phyloP scores from a whole-genome alignment of 2,797 vertebrate species.

The Emys orbicularis region DNA sequence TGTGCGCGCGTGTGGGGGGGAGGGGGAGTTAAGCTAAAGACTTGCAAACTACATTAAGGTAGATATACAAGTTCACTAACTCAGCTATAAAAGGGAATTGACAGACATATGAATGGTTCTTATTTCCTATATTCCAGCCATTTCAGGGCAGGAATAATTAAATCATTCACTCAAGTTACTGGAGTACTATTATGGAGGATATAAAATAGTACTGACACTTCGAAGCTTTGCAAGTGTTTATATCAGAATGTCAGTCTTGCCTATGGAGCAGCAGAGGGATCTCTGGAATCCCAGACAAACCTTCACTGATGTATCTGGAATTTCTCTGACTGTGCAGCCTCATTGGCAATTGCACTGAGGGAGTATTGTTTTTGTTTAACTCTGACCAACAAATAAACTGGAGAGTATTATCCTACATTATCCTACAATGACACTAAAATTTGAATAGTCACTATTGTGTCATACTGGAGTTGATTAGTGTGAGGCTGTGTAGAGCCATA shows the following conservation, averaged over 20 bases:
- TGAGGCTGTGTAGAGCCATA: not conserved
- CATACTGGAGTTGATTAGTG: not conserved
- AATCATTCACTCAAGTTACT: not conserved
- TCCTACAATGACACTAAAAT: not conserved
- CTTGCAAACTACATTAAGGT: not conserved
- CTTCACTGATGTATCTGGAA: not conserved
- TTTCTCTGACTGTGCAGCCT: not conserved
- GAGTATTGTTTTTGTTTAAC: not conserved
- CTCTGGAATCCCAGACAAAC: not conserved
- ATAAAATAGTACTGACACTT: not conserved
- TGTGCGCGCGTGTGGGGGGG: accelerated
- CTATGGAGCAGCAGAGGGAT: not conserved
- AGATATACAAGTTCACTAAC: not conserved
- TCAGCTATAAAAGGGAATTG: not conserved
- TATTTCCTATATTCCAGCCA: not conserved
- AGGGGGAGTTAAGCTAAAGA: not conserved
- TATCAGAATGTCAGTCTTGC: not conserved
- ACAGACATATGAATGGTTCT: not conserved
- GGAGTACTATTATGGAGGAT: not conserved
- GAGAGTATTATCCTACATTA: not conserved
- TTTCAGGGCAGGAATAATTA: not conserved
- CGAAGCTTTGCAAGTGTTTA: not conserved
- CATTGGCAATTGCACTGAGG: not conserved
- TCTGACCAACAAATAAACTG: not conserved
- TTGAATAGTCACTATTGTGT: not conserved